A percentile compares a stretch with the other conserved stretches of the same genome.
Conservation (phyloP, 2,797 vertebrate species). For the Rhodeus uyekii region DNA sequence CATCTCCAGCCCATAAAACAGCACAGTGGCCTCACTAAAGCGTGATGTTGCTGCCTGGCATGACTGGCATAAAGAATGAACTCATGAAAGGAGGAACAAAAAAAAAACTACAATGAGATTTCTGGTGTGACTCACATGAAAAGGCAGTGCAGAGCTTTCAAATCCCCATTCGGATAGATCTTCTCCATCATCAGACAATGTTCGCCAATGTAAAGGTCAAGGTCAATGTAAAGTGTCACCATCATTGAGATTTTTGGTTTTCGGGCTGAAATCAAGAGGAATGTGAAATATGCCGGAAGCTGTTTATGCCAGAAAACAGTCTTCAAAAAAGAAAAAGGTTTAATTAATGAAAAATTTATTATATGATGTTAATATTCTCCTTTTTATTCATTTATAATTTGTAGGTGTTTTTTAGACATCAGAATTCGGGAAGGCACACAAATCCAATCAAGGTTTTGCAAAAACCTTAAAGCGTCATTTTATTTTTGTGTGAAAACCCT, state of each 20-base stretch:
- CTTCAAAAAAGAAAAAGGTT: not conserved
- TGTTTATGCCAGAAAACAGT: not conserved
- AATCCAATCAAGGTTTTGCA: not conserved
- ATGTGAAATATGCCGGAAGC: not conserved
- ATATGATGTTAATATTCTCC: not conserved
- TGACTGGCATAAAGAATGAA: conserved; percentile 43
- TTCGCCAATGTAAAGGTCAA: conserved; percentile 23
- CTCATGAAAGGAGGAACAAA: conserved; percentile 27
- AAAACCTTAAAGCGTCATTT: not conserved
- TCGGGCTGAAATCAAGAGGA: not conserved
- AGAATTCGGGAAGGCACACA: not conserved
- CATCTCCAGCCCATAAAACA: conserved; percentile 38
- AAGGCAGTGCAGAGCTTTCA: conserved; percentile 10
- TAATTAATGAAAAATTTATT: not conserved
- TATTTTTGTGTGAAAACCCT: not conserved
- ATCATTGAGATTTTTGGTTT: conserved; percentile 3
- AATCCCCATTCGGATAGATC: conserved; percentile 10
- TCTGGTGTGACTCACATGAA: conserved; percentile 21
- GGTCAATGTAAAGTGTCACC: not conserved
- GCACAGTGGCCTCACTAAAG: conserved; percentile 32
- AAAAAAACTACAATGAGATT: conserved; percentile 18
- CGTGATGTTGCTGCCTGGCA: conserved; percentile 19
- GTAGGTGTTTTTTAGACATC: not conserved
- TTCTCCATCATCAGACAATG: conserved; percentile 15
- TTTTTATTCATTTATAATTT: not conserved